Evolutionary conservation across 2,888 invertebrate genomes (phyloP), one percentile per base, ranked within the genome.

Genomic region (Microplitis deprimator): DNA sequence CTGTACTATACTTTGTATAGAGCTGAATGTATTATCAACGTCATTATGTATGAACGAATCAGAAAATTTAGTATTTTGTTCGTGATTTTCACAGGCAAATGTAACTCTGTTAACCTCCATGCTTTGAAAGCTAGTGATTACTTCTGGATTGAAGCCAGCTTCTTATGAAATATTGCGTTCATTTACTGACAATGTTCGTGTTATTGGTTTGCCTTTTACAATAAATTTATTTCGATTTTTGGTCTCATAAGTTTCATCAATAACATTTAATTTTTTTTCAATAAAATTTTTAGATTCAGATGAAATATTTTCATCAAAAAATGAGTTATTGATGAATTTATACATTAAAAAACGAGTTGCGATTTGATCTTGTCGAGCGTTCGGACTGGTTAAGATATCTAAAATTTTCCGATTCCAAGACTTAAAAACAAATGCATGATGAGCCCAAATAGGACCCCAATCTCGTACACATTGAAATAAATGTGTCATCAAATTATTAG

Each of bases 321-420:
- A 20, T 20, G 39, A 41, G 17, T 39, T 41, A 10, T 13, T 50
- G 7, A 69, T 20, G 20, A 69, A 69, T 69, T 41, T 69, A 29
- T 50, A n/a, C 41, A 69, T 69, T 10, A 69, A 69, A 41, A 69
- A 69, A 17, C 68, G 68, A 7, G 41, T 69, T 7, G 16, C 16
- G 6, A 69, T 69, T 41, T 69, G 68, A 16, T 50, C 40, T 17
- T 39, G 39, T 69, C 50, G 39, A 20, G 20, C 61, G 1, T 61
- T 8, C 10, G 61, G 13, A 61, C 61, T 61, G 6, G 10, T 61
- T 61, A 61, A 16, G 1, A 6, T 39, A 16, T 80, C 75, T 13
- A 67, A 75, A 8, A 80, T 80, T 70, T 76, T 77, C 38, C 73
- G 62, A 40, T 79, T 77, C 77, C 67, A 70, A 8, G 77, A 77